Evolutionary conservation across 2,113 vertebrate genomes (phyloP), one percentile per base, ranked within the genome.

Genomic region (Fregetta grallaria): DNA sequence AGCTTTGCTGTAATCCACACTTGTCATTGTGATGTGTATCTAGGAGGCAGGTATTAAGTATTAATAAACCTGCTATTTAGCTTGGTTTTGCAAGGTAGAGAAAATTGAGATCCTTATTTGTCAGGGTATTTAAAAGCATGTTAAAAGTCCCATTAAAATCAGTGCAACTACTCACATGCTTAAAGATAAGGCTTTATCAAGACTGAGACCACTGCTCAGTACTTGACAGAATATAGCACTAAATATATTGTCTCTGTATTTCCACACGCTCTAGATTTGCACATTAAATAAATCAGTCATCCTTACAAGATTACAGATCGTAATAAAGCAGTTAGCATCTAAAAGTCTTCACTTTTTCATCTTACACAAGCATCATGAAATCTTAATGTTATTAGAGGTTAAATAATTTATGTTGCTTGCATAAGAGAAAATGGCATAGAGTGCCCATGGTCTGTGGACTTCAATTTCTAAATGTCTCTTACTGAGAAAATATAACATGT

Each of bases 391-490:
- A 92, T 95, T 90, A 94, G 52, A 50, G 45, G 72, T 82, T 97
- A 95, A 97, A 97, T 94, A 96, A 96, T 97, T 91, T 32, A 96
- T 95, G 29, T 58, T 87, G 49, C 65, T 96, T 91, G 42, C 61
- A 73, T 95, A 73, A 74, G 45, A 53, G 29, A 56, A 95, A 75
- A 58, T 81, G 61, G 25, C 59, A 85, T 27, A 53, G 87, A 81
- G 44, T 88, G 72, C 55, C 66, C 6, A 27, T 65, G 47, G 38
- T 73, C 63, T 67, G 77, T 66, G 56, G 90, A 26, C 56, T 90
- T 66, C 79, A 73, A 74, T 87, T 90, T 92, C 59, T 81, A 13
- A 16, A 6, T 73, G 14, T 76, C 49, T 80, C 19, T 88, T 73
- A 50, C 38, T 67, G 84, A 74, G 53, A 73, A 94, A 92, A 72